A percentile compares a stretch with the other conserved stretches of the same genome.
Evolutionary conservation across 2,888 invertebrate species (phyloP).

Genomic region (Eupithecia vulgata): DNA sequence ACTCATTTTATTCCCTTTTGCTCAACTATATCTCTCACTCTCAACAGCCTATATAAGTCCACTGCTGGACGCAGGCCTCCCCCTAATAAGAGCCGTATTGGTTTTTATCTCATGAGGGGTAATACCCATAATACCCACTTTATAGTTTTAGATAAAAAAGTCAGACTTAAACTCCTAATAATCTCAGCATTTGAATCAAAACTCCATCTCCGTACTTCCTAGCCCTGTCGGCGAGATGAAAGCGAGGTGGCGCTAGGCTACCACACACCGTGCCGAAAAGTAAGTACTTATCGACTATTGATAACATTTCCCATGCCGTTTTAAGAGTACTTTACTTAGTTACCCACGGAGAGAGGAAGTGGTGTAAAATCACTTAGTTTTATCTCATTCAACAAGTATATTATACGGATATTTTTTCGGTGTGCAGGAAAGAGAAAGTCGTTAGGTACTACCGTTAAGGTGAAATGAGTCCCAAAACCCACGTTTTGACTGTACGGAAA

Average conservation of each 20-base stretch:
- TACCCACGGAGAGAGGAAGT: neutral
- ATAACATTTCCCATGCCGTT: slow-evolving; percentile 21
- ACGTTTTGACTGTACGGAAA: no score
- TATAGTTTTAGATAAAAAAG: no score
- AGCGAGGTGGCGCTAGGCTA: slow-evolving; percentile 60
- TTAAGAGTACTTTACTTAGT: slow-evolving; percentile 1
- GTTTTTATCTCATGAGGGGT: no score
- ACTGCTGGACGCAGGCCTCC: no score
- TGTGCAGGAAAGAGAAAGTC: neutral
- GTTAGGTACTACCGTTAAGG: no score
- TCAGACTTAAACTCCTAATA: no score
- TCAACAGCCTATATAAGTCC: no score
- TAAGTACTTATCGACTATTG: slow-evolving; percentile 27
- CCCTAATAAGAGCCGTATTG: no score
- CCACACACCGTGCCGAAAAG: slow-evolving; percentile 41
- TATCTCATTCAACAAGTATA: neutral
- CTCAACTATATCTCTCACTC: no score
- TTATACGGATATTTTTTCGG: neutral
- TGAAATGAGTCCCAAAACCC: no score
- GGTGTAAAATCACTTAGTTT: slow-evolving; percentile 8
- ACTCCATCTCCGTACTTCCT: slow-evolving; percentile 26
- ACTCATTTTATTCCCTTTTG: no score
- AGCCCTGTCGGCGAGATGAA: slow-evolving; percentile 55
- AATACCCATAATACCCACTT: no score
- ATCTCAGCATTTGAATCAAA: neutral